phyloP scores from a whole-genome alignment of 2,113 vertebrate species.

The Gymnocephalus cernua region DNA sequence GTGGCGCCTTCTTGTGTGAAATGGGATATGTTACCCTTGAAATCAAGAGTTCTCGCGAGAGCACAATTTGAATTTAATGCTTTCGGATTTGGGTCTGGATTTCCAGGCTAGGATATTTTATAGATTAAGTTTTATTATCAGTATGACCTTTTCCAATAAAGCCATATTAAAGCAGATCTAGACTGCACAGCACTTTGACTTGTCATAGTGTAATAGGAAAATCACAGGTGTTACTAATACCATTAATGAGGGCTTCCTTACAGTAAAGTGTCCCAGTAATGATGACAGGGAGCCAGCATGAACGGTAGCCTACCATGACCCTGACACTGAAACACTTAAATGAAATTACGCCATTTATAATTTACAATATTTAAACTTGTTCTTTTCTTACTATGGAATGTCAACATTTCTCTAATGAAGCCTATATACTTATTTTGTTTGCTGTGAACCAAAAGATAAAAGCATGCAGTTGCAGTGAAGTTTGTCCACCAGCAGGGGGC shows the following conservation, averaged over 20 bases:
- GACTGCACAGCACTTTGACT: no score
- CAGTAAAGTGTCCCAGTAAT: neutral
- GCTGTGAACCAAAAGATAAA: neutral
- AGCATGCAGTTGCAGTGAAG: neutral
- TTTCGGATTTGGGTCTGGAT: no score
- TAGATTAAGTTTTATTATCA: neutral
- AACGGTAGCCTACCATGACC: neutral
- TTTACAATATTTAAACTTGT: neutral
- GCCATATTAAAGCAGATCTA: neutral
- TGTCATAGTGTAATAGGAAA: no score
- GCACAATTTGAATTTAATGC: no score
- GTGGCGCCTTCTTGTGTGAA: neutral
- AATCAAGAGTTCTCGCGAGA: no score
- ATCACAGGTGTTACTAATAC: no score
- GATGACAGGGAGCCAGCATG: neutral
- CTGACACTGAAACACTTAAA: neutral
- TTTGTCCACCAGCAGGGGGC: constrained; percentile 43
- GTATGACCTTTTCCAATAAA: neutral
- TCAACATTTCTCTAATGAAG: no score
- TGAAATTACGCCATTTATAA: neutral
- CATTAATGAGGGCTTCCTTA: no score
- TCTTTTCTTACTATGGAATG: no score
- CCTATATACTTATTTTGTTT: neutral
- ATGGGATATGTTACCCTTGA: no score
- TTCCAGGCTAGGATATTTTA: neutral